Percentiles rank a stretch among this genome's conserved stretches.
These are phyloP conservation scores for Vespertilio murinus DNA, from an alignment of 2,797 vertebrate genomes.

Conservation along the genomic window DNA sequence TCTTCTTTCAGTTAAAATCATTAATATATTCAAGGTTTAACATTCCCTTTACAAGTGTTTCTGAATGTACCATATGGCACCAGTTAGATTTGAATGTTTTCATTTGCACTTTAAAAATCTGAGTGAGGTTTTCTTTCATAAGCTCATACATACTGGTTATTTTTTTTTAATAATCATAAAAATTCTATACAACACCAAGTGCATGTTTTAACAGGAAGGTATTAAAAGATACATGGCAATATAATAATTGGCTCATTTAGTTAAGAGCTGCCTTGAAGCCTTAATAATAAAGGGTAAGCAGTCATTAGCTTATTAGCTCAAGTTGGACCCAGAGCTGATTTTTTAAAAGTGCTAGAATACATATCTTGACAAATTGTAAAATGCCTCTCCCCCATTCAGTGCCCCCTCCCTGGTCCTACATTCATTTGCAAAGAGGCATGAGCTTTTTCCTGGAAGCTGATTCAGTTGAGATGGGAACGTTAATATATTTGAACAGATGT, in stretches of 20 bases:
- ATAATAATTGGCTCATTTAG: constrained; percentile 75
- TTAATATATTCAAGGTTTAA: constrained; percentile 82
- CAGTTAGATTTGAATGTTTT: constrained; percentile 78
- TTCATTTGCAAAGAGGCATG: background rate
- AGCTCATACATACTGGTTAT: constrained; percentile 72
- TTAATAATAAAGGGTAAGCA: constrained; percentile 65
- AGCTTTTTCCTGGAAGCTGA: constrained; percentile 26
- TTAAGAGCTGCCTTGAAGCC: constrained; percentile 63
- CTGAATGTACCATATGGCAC: constrained; percentile 77
- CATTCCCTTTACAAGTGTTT: constrained; percentile 77
- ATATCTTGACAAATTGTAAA: constrained; percentile 65
- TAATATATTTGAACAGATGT: constrained; percentile 53
- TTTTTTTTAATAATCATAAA: constrained; percentile 80
- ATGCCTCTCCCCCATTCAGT: background rate
- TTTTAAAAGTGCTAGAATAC: constrained; percentile 46
- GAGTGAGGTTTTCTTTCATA: constrained; percentile 76
- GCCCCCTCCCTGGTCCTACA: background rate
- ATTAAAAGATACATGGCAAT: constrained; percentile 70
- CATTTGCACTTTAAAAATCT: constrained; percentile 79
- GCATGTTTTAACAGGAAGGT: constrained; percentile 74
- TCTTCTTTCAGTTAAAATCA: constrained; percentile 65
- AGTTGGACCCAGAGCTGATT: constrained; percentile 31
- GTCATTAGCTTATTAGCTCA: constrained; percentile 73
- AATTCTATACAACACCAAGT: constrained; percentile 72
- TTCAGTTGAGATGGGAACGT: background rate